Base-by-base conservation (phyloP, 2,888 invertebrate species). In the Ornithoptera priamus region DNA sequence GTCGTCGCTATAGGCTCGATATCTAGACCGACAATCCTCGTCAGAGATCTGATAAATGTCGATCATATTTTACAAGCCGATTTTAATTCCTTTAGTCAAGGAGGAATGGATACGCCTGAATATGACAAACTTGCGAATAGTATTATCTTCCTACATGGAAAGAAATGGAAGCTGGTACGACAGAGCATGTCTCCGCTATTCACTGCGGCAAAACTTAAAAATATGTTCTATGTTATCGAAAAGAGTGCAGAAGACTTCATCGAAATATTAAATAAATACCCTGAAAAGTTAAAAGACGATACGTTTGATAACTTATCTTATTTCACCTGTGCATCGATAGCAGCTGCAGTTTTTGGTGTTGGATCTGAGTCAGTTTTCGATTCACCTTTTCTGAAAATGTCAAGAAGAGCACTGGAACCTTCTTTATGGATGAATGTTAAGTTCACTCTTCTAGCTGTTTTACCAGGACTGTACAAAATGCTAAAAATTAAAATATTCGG, bases 121-220 rank as follows among this genome's bases (percentile, higher is more conserved):
- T 8, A 39, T n/a, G 61, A 61, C 39, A 30, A 56, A 6, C 65
- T 80, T 7, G 76, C 78, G 3, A 73, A 79, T 42, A 81, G 75
- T 53, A 69, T 81, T 8, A 64, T 78, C 1, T 76, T 80, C 10
- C 73, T 77, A 73, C 72, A 76, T 50, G 74, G 81, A 7, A 75
- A 77, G 46, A 76, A 77, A 67, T 81, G 81, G 80, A 78, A 80
- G 72, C 70, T 80, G 20, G 74, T 81, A 10, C 68, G 83, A 12
- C 83, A 82, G 57, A 81, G 79, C 66, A 73, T 86, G 74, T 79
- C 82, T 0, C 82, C 85, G 0, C 74, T 81, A 1, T 85, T 85
- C 61, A 82, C 82, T 1, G 73, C 78, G 0, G 72, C 75, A 0
- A 86, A 83, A 73, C 77, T 85, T 10, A 82, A 81, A 68, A 78